These are phyloP conservation scores for Otolemur garnettii DNA, from an alignment of 2,113 vertebrate species.

Conservation along the genomic window DNA sequence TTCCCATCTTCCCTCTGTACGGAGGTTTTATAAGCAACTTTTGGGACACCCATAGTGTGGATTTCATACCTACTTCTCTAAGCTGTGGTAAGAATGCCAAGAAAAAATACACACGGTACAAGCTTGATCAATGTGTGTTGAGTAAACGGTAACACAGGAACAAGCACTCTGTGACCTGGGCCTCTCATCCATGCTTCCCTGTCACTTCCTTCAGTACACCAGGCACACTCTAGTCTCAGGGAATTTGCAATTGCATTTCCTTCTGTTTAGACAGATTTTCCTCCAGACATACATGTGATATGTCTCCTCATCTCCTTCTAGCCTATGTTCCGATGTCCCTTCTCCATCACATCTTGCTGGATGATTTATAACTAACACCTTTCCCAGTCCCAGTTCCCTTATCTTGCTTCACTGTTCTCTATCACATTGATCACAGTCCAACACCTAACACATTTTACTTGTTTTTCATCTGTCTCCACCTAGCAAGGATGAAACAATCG, in stretches of 20 bases:
- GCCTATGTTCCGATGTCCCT: neutral
- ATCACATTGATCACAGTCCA: neutral
- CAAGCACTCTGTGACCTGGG: too few relatives aligned
- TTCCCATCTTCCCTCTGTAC: too few relatives aligned
- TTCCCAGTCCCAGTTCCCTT: neutral
- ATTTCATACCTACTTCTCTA: neutral
- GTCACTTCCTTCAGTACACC: neutral
- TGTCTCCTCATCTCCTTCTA: fast-evolving
- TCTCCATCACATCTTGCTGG: neutral
- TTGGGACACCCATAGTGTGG: neutral
- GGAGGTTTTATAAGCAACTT: too few relatives aligned
- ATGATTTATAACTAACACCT: neutral
- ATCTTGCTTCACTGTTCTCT: neutral
- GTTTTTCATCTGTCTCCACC: neutral
- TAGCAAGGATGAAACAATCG: neutral
- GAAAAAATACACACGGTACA: neutral
- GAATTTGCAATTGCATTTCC: neutral
- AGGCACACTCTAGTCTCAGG: neutral
- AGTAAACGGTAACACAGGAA: neutral
- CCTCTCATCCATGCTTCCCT: neutral
- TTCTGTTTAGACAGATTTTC: neutral
- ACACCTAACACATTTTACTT: neutral
- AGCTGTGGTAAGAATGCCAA: neutral
- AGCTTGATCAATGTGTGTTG: neutral
- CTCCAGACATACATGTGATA: fast-evolving